Percentiles rank a stretch among this genome's conserved stretches.
phyloP scores from a whole-genome alignment of 2,888 invertebrate genomes.

The Phyllotreta cruciferae region DNA sequence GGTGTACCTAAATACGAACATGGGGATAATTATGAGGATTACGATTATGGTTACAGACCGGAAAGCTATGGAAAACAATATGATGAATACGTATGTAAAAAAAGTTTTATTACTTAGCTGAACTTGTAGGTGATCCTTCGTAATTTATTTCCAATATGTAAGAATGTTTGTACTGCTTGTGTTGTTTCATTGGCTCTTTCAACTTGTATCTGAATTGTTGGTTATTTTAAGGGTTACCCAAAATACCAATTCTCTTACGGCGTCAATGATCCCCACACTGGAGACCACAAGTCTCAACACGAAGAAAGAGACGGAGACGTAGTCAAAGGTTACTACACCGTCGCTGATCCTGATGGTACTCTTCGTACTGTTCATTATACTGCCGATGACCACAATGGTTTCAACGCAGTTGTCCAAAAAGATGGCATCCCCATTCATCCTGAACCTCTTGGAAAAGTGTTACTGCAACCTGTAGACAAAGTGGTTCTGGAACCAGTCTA shows the following conservation, averaged over 20 bases:
- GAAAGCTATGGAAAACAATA: constrained; percentile 20
- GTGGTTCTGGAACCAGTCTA: constrained; percentile 29
- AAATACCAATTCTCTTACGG: constrained; percentile 61
- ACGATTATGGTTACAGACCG: constrained; percentile 14
- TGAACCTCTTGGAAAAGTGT: constrained; percentile 20
- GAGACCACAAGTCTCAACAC: constrained; percentile 64
- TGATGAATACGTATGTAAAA: constrained; percentile 23
- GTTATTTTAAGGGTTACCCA: constrained; percentile 39
- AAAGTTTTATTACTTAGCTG: too few relatives aligned
- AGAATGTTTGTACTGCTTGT: too few relatives aligned
- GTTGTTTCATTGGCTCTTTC: too few relatives aligned
- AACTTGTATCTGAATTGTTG: background rate
- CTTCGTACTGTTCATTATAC: constrained; percentile 69
- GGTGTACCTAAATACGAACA: constrained; percentile 25
- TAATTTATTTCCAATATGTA: too few relatives aligned
- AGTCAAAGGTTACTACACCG: constrained; percentile 68
- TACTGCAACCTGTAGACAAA: constrained; percentile 22
- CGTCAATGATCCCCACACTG: constrained; percentile 66
- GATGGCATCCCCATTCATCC: constrained; percentile 43
- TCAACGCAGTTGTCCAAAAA: constrained; percentile 61
- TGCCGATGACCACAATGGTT: constrained; percentile 66
- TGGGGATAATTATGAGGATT: constrained; percentile 6
- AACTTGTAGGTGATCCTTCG: background rate
- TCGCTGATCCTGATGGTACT: constrained; percentile 68
- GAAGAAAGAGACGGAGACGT: constrained; percentile 65